Evolutionary conservation across 2,113 vertebrate species (phyloP).

Genomic region (Periophthalmus modestus): DNA sequence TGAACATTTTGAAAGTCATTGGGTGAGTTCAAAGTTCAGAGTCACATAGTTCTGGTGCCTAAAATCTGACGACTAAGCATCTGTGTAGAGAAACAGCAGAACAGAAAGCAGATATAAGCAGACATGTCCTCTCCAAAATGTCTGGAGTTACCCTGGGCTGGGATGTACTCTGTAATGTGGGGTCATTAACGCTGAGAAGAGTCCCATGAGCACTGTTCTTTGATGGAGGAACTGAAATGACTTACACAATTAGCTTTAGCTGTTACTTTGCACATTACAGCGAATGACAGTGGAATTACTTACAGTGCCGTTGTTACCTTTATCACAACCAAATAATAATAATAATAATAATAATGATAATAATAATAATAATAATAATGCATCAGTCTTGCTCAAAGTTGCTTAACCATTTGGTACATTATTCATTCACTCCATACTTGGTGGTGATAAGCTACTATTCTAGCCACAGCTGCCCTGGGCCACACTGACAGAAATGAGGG

Average conservation of each 20-base stretch:
- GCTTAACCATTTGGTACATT: too few relatives aligned
- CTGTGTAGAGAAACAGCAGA: conserved; percentile 45
- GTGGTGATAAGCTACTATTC: too few relatives aligned
- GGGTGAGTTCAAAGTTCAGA: conserved; percentile 31
- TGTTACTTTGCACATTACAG: neutral
- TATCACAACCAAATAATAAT: too few relatives aligned
- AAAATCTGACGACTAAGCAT: conserved; percentile 34
- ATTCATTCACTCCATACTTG: too few relatives aligned
- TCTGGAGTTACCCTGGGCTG: neutral
- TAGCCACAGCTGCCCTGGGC: too few relatives aligned
- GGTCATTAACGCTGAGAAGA: neutral
- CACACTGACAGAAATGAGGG: too few relatives aligned
- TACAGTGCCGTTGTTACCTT: too few relatives aligned
- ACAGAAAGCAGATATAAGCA: conserved; percentile 42
- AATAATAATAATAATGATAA: too few relatives aligned
- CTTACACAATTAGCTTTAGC: neutral
- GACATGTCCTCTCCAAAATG: neutral
- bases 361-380: too few relatives aligned
- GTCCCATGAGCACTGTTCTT: neutral
- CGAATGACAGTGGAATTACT: too few relatives aligned
- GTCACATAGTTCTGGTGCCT: conserved; percentile 46
- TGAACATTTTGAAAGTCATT: conserved; percentile 6
- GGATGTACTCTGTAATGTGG: neutral
- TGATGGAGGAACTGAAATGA: neutral
- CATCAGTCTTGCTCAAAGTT: too few relatives aligned